A percentile compares a stretch with the other conserved stretches of the same genome.
Conservation (phyloP, 2,888 invertebrate genomes). For the Scaeva pyrastri region DNA sequence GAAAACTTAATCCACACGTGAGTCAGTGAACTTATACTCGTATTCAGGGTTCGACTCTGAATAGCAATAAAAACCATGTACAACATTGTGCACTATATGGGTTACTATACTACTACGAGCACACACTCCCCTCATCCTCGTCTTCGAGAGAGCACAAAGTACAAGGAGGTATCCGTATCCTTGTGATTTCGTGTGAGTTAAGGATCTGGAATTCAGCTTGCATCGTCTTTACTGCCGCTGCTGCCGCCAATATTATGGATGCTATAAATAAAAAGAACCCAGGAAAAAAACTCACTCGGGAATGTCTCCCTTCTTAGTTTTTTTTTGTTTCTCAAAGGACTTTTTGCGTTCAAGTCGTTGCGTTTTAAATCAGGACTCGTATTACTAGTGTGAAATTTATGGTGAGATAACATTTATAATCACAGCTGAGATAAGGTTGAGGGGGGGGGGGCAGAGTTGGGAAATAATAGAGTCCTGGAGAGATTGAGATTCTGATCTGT, state of each 20-base stretch:
- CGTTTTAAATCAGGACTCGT: conserved; percentile 68
- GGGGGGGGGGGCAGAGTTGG: no score
- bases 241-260: conserved; percentile 67
- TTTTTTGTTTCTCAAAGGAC: conserved; percentile 31
- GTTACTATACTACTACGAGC: no score
- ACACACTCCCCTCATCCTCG: no score
- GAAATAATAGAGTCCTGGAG: conserved; percentile 42
- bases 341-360: conserved; percentile 52
- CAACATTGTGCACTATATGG: conserved; percentile 68
- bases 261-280: conserved; percentile 65
- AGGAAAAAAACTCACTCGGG: conserved; percentile 39
- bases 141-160: background rate
- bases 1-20: conserved; percentile 76
- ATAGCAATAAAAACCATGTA: conserved; percentile 72
- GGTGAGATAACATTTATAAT: conserved; percentile 72
- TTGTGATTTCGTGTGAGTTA: conserved; percentile 66
- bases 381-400: conserved; percentile 72
- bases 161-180: conserved; percentile 55
- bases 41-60: conserved; percentile 39
- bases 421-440: conserved; percentile 27
- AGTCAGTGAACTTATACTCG: conserved; percentile 65
- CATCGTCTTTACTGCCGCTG: conserved; percentile 39
- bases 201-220: conserved; percentile 65
- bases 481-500: conserved; percentile 56
- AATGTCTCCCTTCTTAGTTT: conserved; percentile 48